Evolutionary conservation across 2,113 vertebrate species (phyloP).

Genomic region (Opisthocomus hoazin): DNA sequence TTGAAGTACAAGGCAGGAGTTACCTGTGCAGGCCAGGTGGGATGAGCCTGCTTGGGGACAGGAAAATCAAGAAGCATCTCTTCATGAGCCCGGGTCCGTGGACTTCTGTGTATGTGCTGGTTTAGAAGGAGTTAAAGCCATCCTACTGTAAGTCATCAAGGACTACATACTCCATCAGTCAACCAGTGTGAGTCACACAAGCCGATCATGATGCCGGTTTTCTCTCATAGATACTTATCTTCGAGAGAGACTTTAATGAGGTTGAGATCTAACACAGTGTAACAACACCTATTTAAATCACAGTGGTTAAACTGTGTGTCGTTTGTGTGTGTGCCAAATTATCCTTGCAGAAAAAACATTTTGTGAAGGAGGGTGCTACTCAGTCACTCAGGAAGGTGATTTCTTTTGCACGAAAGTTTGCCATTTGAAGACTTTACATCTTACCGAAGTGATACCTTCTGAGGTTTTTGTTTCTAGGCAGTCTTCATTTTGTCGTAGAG

Average conservation of each 20-base stretch:
- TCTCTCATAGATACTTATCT: background rate
- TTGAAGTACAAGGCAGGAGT: background rate
- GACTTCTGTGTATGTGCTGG: background rate
- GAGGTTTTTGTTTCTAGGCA: background rate
- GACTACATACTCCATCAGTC: background rate
- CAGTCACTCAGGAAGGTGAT: background rate
- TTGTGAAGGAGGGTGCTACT: background rate
- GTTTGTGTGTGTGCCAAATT: background rate
- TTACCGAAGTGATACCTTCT: background rate
- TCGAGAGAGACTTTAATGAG: background rate
- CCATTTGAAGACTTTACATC: background rate
- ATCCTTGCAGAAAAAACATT: background rate
- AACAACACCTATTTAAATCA: background rate
- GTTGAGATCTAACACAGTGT: background rate
- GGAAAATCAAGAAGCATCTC: background rate
- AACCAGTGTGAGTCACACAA: background rate
- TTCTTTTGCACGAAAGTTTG: background rate
- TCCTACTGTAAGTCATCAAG: background rate
- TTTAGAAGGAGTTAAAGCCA: background rate
- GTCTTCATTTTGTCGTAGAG: background rate
- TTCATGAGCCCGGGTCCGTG: background rate
- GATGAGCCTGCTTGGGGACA: background rate
- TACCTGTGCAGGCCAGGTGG: background rate
- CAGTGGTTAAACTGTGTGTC: background rate
- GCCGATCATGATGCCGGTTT: background rate